A percentile compares a stretch with the other conserved stretches of the same genome.
Conservation (phyloP, 2,113 vertebrate species). For the Ploceus nigricollis region DNA sequence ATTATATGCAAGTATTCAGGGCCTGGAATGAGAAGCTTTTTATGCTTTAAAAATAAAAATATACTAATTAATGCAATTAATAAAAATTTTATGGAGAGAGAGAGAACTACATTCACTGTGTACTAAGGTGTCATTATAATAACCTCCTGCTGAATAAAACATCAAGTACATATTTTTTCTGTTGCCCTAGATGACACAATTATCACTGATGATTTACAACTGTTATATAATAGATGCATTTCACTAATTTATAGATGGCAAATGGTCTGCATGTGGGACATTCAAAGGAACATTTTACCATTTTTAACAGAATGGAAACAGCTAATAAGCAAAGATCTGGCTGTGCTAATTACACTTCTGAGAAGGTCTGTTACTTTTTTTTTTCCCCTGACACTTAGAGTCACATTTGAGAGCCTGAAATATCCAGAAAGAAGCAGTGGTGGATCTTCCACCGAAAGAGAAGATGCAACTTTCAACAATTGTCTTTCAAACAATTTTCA, state of each 20-base stretch:
- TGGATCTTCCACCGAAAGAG: accelerated
- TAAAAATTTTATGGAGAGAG: neutral
- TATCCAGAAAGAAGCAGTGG: neutral
- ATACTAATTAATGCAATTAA: conserved; percentile 47
- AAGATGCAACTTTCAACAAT: neutral
- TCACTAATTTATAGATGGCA: conserved; percentile 19
- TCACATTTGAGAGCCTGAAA: neutral
- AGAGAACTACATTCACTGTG: neutral
- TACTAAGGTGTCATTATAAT: conserved; percentile 11
- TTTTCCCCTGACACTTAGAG: neutral
- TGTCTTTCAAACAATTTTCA: neutral
- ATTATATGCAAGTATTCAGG: neutral
- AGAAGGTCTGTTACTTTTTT: neutral
- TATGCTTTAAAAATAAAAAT: conserved; percentile 38
- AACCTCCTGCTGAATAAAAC: conserved; percentile 44
- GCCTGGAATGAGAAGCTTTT: neutral
- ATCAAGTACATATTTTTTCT: conserved; percentile 12
- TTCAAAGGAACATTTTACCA: neutral
- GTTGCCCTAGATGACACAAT: neutral
- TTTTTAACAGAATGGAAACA: neutral
- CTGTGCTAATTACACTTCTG: neutral
- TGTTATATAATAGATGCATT: neutral
- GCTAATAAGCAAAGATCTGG: neutral
- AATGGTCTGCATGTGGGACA: neutral
- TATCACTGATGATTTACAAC: neutral